These are phyloP conservation scores for Probaryconus sp. DNA, from an alignment of 1,140 invertebrate genomes.

Conservation along the genomic window DNA sequence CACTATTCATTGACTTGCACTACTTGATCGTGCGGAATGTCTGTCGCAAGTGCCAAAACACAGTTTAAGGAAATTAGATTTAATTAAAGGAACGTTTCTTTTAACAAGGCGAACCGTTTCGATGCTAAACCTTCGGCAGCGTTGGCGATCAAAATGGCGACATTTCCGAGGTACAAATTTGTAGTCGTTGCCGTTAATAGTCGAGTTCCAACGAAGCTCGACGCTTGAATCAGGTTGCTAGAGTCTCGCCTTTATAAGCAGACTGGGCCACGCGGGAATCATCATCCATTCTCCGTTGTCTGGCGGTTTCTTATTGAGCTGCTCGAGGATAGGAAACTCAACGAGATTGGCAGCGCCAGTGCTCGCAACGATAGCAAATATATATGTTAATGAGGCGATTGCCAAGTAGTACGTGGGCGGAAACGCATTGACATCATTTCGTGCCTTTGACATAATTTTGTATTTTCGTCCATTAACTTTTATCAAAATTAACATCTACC, in stretches of 20 bases:
- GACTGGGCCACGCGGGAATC: slow-evolving; percentile 45
- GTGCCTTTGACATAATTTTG: slow-evolving; percentile 24
- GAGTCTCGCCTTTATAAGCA: slow-evolving; percentile 40
- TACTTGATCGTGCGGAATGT: too few relatives aligned
- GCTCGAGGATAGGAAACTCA: slow-evolving; percentile 27
- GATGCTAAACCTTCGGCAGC: background rate
- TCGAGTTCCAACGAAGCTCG: slow-evolving; percentile 29
- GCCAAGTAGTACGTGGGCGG: slow-evolving; percentile 38
- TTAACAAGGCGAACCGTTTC: slow-evolving; percentile 7
- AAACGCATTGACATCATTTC: slow-evolving; percentile 11
- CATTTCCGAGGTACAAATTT: slow-evolving; percentile 46
- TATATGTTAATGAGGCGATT: slow-evolving; percentile 60
- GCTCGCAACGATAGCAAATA: slow-evolving; percentile 50
- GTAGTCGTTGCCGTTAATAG: slow-evolving; percentile 54
- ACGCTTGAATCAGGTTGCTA: slow-evolving; percentile 35
- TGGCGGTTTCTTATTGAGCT: slow-evolving; percentile 58
- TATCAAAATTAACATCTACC: slow-evolving; percentile 37
- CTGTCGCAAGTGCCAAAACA: too few relatives aligned
- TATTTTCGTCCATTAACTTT: slow-evolving; percentile 22
- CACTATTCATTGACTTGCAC: too few relatives aligned
- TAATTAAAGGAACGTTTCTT: slow-evolving; percentile 13
- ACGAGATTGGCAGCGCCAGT: slow-evolving; percentile 52
- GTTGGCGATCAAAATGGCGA: slow-evolving; percentile 39
- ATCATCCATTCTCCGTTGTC: slow-evolving; percentile 49
- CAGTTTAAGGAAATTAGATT: slow-evolving; percentile 1